These are phyloP conservation scores for Hybognathus amarus DNA, from an alignment of 2,797 vertebrate species.

Conservation along the genomic window DNA sequence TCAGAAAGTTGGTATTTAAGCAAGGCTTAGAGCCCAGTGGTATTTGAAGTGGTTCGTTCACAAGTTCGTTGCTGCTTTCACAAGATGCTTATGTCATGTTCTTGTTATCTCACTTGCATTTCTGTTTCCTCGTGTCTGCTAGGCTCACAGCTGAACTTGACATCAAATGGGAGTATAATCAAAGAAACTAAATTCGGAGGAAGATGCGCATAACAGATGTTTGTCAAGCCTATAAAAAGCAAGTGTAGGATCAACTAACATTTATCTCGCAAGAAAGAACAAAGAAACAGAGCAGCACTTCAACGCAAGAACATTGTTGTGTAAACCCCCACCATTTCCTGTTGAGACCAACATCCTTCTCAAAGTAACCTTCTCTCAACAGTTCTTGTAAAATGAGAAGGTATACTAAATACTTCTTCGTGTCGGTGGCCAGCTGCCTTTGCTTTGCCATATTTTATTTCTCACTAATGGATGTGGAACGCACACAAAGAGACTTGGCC, in stretches of 20 bases:
- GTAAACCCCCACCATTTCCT: not conserved
- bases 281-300: not conserved
- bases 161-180: not conserved
- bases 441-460: constrained; percentile 66
- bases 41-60: not conserved
- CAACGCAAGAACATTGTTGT: not conserved
- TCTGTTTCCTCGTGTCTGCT: constrained; percentile 11
- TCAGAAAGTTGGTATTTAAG: too few species aligned
- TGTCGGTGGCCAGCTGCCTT: constrained; percentile 55
- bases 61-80: not conserved
- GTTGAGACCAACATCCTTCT: not conserved
- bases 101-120: not conserved
- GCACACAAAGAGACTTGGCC: not conserved
- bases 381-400: constrained; percentile 52
- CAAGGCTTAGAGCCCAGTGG: not conserved
- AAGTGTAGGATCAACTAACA: not conserved
- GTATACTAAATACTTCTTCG: constrained; percentile 1
- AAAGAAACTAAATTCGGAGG: not conserved
- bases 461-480: constrained; percentile 7
- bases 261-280: not conserved
- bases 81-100: not conserved
- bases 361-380: not conserved
- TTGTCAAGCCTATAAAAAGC: not conserved
- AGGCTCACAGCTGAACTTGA: constrained; percentile 8
- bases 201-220: not conserved